phyloP scores from a whole-genome alignment of 2,113 vertebrate species.

The Sakesphorus luctuosus region DNA sequence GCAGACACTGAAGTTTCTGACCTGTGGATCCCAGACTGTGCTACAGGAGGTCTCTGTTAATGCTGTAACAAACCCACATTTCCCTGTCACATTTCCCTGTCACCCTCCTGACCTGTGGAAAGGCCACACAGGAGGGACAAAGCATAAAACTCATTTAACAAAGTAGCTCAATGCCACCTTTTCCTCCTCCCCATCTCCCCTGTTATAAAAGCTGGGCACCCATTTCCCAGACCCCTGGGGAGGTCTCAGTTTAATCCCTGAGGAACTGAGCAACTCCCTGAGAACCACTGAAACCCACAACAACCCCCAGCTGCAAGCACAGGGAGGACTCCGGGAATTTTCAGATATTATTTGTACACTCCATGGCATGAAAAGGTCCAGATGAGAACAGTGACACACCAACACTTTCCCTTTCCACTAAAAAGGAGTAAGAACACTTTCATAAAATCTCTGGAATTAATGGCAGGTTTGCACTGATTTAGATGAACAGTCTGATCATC shows the following conservation, averaged over 20 bases:
- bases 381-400: neutral
- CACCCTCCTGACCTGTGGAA: neutral
- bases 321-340: neutral
- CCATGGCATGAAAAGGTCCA: neutral
- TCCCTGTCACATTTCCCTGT: neutral
- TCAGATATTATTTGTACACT: neutral
- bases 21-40: neutral
- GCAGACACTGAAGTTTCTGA: neutral
- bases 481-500: neutral
- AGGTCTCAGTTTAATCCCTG: neutral
- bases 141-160: neutral
- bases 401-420: neutral
- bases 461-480: neutral
- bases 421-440: neutral
- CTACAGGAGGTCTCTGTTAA: neutral
- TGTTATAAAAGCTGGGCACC: neutral
- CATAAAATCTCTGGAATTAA: neutral
- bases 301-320: neutral
- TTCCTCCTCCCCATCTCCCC: neutral
- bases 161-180: neutral
- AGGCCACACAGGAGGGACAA: neutral
- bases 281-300: neutral
- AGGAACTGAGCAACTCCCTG: neutral
- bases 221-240: neutral
- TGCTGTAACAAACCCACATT: accelerated